Conservation (phyloP, 1,140 invertebrate genomes). For the Anastatus disparis region DNA sequence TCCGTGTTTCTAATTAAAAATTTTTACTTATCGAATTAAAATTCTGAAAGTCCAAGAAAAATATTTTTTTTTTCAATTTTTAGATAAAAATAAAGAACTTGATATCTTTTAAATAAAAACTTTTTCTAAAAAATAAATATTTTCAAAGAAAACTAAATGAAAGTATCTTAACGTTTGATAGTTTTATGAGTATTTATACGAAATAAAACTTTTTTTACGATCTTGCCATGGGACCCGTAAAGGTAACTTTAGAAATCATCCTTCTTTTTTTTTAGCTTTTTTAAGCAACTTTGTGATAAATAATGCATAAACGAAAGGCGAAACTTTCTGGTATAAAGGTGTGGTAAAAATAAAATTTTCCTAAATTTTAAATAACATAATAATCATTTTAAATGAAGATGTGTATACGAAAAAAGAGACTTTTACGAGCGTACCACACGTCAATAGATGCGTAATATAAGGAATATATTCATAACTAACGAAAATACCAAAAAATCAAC, state of each 20-base stretch:
- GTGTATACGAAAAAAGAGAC: constrained; percentile 10
- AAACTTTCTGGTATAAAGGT: not conserved
- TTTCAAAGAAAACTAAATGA: too few species aligned
- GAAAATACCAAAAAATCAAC: constrained; percentile 3
- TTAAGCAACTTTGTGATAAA: not conserved
- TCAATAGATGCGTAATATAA: not conserved
- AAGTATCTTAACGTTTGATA: too few species aligned
- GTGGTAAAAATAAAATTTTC: not conserved
- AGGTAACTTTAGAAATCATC: not conserved
- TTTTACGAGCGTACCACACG: not conserved
- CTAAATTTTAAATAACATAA: not conserved
- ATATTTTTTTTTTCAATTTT: too few species aligned
- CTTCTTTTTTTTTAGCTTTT: not conserved
- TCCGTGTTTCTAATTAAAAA: too few species aligned
- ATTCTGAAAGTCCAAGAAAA: too few species aligned
- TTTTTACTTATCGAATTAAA: too few species aligned
- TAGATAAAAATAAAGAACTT: too few species aligned
- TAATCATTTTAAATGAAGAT: not conserved
- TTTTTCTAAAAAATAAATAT: too few species aligned
- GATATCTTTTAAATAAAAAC: too few species aligned
- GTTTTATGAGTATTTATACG: constrained; percentile 11
- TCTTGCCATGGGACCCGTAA: not conserved
- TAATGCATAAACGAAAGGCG: constrained; percentile 14
- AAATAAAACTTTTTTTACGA: constrained; percentile 32
- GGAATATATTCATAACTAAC: not conserved